Conservation (phyloP, 2,113 vertebrate genomes). For the Triplophysa tibetana region DNA sequence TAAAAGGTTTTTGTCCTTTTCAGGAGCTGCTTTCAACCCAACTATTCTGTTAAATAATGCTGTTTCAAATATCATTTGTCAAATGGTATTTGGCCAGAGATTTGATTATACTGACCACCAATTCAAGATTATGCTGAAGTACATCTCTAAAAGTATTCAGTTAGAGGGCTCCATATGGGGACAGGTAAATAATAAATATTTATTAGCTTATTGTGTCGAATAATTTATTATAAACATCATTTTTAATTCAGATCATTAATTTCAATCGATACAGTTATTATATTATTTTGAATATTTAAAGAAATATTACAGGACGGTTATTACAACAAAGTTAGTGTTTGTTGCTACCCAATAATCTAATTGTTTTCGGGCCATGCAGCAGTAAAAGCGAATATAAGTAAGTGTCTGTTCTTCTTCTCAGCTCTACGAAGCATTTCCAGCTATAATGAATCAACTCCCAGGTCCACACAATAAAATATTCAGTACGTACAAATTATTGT, state of each 20-base stretch:
- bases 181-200: conserved; percentile 61
- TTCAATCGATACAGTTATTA: neutral
- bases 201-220: too few relatives aligned
- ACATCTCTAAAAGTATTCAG: conserved; percentile 50
- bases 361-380: neutral
- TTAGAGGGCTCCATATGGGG: conserved; percentile 62
- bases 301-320: neutral
- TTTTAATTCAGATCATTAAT: neutral
- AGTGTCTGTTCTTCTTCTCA: conserved; percentile 49
- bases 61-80: conserved; percentile 82
- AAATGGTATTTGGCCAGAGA: conserved; percentile 78
- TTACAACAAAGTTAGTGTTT: too few relatives aligned
- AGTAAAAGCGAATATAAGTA: neutral
- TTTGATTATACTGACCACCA: conserved; percentile 76
- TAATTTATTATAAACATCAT: too few relatives aligned
- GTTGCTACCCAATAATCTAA: too few relatives aligned
- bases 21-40: conserved; percentile 58
- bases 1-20: conserved; percentile 24
- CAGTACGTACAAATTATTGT: conserved; percentile 60
- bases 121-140: conserved; percentile 73
- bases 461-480: conserved; percentile 77
- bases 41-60: conserved; percentile 75
- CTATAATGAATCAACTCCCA: conserved; percentile 75
- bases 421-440: conserved; percentile 78
- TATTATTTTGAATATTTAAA: neutral